Evolutionary conservation across 2,113 vertebrate genomes (phyloP), one percentile per base, ranked within the genome.

Genomic region (Salminus brasiliensis): DNA sequence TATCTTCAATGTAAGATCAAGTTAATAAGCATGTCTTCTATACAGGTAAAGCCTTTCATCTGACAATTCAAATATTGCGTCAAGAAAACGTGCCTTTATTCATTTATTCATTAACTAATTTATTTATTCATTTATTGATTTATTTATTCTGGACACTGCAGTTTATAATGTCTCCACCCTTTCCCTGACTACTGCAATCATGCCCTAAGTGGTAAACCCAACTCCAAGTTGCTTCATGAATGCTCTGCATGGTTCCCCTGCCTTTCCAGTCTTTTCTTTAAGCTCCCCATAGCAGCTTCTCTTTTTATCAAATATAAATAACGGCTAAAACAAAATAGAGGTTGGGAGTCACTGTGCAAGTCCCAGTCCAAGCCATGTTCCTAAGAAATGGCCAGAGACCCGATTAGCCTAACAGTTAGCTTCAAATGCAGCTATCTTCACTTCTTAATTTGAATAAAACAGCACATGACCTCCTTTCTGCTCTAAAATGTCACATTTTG

Each of bases 401-500:
- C 41, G 39, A 25, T 43, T 45, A 74, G 36, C 25, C 36, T 18
- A 18, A 27, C 74, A 55, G 23, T n/a, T 23, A 55, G 23, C 32
- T 7, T 66, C 18, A 66, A 36, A 1, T 18, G 10, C 3, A 10
- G 32, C 21, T 39, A 39, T 36, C 32, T 23, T 66, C 23, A 57
- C 25, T 29, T 59, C 36, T 39, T 66, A 57, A 27, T 68, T 29
- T 55, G 25, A 41, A 66, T 77, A 34, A 55, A 55, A 75, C 18
- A 32, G 52, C 67, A 65, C 45, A 76, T 68, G 63, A 57, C 63
- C 75, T 57, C 10, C 74, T 65, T 77, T 39, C 34, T 2, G 39
- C 49, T 57, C 57, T 77, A 74, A 77, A 77, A 82, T 78, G 69
- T 60, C 23, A 65, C 27, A 81, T 72, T 49, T 55, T 52, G 65